Evolutionary conservation across 2,113 vertebrate genomes (phyloP).

Genomic region (Dicaeum eximium): DNA sequence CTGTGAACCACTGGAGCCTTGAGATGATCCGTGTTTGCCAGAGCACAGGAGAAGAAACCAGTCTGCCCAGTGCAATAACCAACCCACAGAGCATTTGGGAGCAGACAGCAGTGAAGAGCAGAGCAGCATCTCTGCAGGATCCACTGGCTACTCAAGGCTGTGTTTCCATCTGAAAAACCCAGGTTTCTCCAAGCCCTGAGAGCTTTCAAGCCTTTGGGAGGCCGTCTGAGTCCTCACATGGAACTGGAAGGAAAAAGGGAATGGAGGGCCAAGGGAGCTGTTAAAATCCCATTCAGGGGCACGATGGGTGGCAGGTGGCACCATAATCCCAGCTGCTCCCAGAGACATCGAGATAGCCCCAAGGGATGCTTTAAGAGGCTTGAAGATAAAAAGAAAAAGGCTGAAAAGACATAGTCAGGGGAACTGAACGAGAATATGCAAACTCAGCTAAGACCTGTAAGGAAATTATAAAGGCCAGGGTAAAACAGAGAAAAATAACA

Average conservation of each 20-base stretch:
- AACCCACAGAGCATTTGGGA: background rate
- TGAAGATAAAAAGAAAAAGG: constrained; percentile 21
- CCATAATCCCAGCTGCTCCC: background rate
- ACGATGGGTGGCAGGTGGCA: background rate
- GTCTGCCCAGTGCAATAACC: background rate
- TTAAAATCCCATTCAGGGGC: background rate
- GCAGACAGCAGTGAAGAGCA: background rate
- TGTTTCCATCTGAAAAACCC: background rate
- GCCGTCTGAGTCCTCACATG: background rate
- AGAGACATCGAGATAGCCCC: background rate
- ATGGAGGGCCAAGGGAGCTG: background rate
- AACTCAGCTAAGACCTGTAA: constrained; percentile 51
- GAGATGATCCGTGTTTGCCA: accelerated
- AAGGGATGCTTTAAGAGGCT: background rate
- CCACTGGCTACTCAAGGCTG: background rate
- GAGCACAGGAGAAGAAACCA: background rate
- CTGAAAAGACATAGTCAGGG: background rate
- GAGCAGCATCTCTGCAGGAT: background rate
- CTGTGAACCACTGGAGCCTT: background rate
- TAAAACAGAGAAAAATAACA: constrained; percentile 52
- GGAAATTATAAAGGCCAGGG: constrained; percentile 52
- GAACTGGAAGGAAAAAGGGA: background rate
- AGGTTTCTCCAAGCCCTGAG: background rate
- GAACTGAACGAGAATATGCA: constrained; percentile 34
- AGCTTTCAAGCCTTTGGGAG: background rate